Percentiles rank a stretch among this genome's conserved stretches.
Conservation (phyloP, 2,888 invertebrate genomes). For the Monochamus alternatus region DNA sequence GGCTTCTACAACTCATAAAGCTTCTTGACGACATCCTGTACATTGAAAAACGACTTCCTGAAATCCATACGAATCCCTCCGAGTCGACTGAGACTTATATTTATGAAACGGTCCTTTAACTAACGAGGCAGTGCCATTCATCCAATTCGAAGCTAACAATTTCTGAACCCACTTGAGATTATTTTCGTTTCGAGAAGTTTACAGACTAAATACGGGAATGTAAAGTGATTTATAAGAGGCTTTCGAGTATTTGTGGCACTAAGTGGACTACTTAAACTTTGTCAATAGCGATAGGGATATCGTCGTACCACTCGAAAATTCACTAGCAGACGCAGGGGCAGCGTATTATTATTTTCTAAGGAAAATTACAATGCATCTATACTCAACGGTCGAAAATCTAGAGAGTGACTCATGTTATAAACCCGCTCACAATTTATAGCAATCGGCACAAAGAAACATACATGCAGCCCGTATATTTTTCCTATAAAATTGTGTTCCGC, state of each 20-base stretch:
- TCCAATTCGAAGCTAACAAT: conserved; percentile 7
- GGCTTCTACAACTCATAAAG: too few relatives aligned
- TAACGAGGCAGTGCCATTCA: conserved; percentile 15
- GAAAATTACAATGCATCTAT: not conserved
- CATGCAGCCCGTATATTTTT: too few relatives aligned
- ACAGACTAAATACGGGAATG: conserved; percentile 19
- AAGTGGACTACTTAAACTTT: conserved; percentile 24
- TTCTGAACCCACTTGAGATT: conserved; percentile 20
- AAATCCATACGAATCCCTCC: too few relatives aligned
- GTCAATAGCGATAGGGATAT: conserved; percentile 3
- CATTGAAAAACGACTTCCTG: too few relatives aligned
- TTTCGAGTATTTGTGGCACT: conserved; percentile 24
- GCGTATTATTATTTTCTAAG: not conserved
- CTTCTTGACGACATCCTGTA: too few relatives aligned
- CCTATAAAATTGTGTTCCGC: too few relatives aligned
- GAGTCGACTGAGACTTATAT: too few relatives aligned
- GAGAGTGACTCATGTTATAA: too few relatives aligned
- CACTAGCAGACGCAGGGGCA: too few relatives aligned
- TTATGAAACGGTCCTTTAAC: not conserved
- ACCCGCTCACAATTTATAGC: too few relatives aligned
- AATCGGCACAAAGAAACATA: too few relatives aligned
- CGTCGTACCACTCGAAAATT: not conserved
- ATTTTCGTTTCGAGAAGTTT: conserved; percentile 23
- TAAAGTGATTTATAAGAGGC: conserved; percentile 30
- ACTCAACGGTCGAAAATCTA: too few relatives aligned